Evolutionary conservation across 1,140 invertebrate species (phyloP), one percentile per base, ranked within the genome.

Genomic region (Pogonomyrmex barbatus): DNA sequence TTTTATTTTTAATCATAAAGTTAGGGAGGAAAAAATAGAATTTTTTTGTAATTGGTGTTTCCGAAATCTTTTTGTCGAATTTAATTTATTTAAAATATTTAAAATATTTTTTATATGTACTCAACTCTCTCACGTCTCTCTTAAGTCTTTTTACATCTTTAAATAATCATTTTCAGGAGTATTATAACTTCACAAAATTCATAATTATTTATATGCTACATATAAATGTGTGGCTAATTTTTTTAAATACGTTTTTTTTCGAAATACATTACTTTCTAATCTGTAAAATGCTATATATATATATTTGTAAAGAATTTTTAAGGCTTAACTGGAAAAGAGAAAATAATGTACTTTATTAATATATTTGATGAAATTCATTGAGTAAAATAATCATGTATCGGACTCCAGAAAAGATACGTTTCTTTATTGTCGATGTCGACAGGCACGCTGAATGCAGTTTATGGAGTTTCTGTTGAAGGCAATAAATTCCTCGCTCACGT

Each of bases 401-500:
- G 12, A 58, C 65, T 56, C 4, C 0, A 71, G 24, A 52, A 82
- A 71, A 24, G 52, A 73, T 47, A 82, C 9, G 82, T 60, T 83
- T 24, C 36, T 85, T 86, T 85, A 85, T 85, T 83, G 42, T 65
- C 36, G 50, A 50, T 42, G 9, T 70, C 52, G 52, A 81, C 77
- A 58, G 6, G 36, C 56, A 78, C 24, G 10, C 30, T 71, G n/a
- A 82, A 82, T n/a, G 36, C 65, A 81, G 45, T 86, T 86, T 86
- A 86, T 82, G 67, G 56, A 71, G 14, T 30, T 63, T 86, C 85
- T 42, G 10, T 33, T 45, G 17, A 86, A 82, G 39, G 85, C 78
- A 82, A 86, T 86, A 82, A 86, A 86, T 71, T 82, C 54, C 65
- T 30, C 2, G 56, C 65, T 70, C 52, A 75, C 56, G 67, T 86